Percentiles rank a stretch among this genome's conserved stretches.
Evolutionary conservation across 2,797 vertebrate genomes (phyloP).

Genomic region (Alca torda): DNA sequence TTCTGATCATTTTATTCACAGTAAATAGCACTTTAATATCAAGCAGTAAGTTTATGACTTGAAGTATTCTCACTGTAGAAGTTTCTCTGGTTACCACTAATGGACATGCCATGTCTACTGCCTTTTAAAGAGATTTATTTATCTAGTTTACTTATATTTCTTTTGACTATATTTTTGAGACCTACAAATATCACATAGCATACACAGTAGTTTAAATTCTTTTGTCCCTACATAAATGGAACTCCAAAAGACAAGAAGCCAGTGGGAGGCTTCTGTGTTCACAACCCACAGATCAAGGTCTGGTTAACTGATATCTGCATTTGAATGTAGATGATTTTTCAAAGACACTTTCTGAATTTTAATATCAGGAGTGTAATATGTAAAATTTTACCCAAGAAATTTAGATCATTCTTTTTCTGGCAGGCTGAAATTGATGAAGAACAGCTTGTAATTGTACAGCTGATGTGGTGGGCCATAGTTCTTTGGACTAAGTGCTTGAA

Average conservation of each 20-base stretch:
- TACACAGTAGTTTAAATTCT: not conserved
- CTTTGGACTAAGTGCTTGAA: not conserved
- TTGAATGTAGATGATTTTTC: not conserved
- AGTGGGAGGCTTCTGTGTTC: not conserved
- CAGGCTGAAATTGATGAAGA: not conserved
- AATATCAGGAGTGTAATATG: not conserved
- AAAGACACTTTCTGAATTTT: not conserved
- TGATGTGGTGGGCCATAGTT: not conserved
- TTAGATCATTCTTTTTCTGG: not conserved
- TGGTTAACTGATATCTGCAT: not conserved
- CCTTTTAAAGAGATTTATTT: not conserved
- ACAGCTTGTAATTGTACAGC: not conserved
- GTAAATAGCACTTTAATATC: not conserved
- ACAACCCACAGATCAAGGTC: not conserved
- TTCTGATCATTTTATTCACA: not conserved
- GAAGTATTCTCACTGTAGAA: not conserved
- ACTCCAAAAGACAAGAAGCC: not conserved
- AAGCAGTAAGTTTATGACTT: not conserved
- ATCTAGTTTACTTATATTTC: not conserved
- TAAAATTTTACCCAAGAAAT: not conserved
- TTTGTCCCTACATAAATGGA: not conserved
- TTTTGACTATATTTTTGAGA: not conserved
- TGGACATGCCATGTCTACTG: rapidly evolving
- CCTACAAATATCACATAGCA: not conserved
- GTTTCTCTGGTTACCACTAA: not conserved